A percentile compares a stretch with the other conserved stretches of the same genome.
Conservation (phyloP, 2,888 invertebrate species). For the Eupithecia inturbata region DNA sequence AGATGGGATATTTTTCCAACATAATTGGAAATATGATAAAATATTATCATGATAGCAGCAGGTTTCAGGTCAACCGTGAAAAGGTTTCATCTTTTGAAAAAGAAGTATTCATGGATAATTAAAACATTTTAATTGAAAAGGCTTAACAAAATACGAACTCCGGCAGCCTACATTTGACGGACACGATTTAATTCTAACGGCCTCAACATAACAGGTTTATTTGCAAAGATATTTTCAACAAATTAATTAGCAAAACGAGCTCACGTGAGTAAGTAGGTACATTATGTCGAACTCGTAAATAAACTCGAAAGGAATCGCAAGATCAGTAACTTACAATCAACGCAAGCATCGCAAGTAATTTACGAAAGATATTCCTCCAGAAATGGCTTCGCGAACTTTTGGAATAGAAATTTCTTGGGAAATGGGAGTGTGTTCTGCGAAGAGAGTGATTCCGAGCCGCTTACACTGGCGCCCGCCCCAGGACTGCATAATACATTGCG, state of each 20-base stretch:
- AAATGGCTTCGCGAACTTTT: constrained; percentile 69
- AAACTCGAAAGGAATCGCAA: constrained; percentile 49
- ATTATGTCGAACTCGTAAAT: constrained; percentile 33
- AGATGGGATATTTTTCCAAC: constrained; percentile 19
- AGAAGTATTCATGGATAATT: constrained; percentile 37
- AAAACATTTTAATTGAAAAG: constrained; percentile 43
- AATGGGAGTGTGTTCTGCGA: constrained; percentile 68
- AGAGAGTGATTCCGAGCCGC: constrained; percentile 77
- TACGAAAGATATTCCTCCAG: constrained; percentile 65
- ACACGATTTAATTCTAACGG: constrained; percentile 33
- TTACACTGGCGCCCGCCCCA: constrained; percentile 70
- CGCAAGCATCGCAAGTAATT: constrained; percentile 66
- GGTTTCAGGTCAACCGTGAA: constrained; percentile 37
- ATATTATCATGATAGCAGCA: constrained; percentile 29
- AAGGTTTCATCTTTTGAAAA: constrained; percentile 32
- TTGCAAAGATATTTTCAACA: constrained; percentile 39
- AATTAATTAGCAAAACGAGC: constrained; percentile 40
- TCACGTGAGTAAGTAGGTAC: constrained; percentile 28
- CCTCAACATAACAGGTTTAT: constrained; percentile 31
- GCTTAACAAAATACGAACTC: constrained; percentile 34
- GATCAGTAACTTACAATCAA: constrained; percentile 62
- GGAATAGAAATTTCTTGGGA: constrained; percentile 71
- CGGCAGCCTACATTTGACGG: constrained; percentile 32
- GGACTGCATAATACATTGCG: constrained; percentile 83
- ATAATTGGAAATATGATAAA: constrained; percentile 37